phyloP scores from a whole-genome alignment of 64 coral and sea anemone genomes.

The Hydrozoanthus tunicans region DNA sequence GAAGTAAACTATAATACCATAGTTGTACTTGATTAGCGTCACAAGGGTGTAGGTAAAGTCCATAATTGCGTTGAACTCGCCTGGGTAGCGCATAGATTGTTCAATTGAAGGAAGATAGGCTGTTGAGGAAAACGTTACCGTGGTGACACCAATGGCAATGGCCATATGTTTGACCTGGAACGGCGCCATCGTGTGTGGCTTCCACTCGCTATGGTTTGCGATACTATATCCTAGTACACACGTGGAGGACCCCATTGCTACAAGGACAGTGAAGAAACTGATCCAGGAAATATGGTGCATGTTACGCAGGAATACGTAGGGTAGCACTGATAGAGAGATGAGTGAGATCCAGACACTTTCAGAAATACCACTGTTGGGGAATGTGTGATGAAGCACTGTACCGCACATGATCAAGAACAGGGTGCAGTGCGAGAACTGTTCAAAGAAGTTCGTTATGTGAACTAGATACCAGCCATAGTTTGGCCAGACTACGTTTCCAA shows the following conservation, averaged over 20 bases:
- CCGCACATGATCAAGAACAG: constrained; percentile 95
- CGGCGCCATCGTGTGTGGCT: constrained; percentile 66
- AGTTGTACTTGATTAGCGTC: constrained; percentile 91
- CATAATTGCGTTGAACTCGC: constrained; percentile 94
- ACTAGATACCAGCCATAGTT: constrained; percentile 86
- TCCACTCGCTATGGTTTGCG: constrained; percentile 74
- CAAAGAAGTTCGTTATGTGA: constrained; percentile 89
- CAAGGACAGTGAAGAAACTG: constrained; percentile 89
- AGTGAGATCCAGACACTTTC: constrained; percentile 93
- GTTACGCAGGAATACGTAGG: constrained; percentile 76
- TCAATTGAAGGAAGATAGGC: constrained; percentile 91
- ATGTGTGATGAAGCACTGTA: constrained; percentile 88
- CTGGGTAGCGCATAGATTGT: constrained; percentile 77
- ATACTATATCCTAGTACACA: constrained; percentile 84
- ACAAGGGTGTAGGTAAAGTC: constrained; percentile 89
- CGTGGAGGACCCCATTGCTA: constrained; percentile 81
- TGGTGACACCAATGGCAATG: constrained; percentile 85
- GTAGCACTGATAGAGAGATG: constrained; percentile 79
- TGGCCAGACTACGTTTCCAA: constrained; percentile 91
- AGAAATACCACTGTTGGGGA: constrained; percentile 85
- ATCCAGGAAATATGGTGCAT: constrained; percentile 93
- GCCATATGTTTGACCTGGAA: constrained; percentile 79
- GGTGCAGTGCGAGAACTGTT: constrained; percentile 93
- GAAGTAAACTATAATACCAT: constrained; percentile 89
- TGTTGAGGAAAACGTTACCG: constrained; percentile 80